phyloP scores from a whole-genome alignment of 2,113 vertebrate species.

The Passer domesticus region DNA sequence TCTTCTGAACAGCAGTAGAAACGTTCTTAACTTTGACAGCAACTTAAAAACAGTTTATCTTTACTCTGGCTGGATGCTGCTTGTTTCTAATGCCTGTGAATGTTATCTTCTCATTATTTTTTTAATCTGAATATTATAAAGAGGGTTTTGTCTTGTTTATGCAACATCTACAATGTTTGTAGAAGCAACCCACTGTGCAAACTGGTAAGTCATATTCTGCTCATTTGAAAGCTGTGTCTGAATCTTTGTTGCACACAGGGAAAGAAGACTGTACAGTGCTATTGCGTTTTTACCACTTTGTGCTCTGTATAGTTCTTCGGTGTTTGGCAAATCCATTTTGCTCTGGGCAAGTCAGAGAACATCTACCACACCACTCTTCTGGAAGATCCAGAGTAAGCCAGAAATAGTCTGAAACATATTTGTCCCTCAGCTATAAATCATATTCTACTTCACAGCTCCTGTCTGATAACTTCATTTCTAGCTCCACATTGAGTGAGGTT shows the following conservation, averaged over 20 bases:
- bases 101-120: neutral
- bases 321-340: neutral
- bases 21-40: neutral
- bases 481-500: neutral
- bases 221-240: neutral
- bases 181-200: neutral
- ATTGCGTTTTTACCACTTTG: neutral
- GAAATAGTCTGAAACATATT: neutral
- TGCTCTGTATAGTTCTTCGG: fast-evolving
- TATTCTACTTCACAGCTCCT: neutral
- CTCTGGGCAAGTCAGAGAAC: neutral
- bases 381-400: neutral
- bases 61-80: neutral
- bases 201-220: neutral
- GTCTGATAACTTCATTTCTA: neutral
- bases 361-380: neutral
- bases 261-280: neutral
- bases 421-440: neutral
- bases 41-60: neutral
- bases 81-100: neutral
- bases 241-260: neutral
- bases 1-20: neutral
- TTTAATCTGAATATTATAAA: neutral
- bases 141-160: neutral
- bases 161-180: neutral